Evolutionary conservation across 2,113 vertebrate species (phyloP).

Genomic region (Ciconia boyciana): DNA sequence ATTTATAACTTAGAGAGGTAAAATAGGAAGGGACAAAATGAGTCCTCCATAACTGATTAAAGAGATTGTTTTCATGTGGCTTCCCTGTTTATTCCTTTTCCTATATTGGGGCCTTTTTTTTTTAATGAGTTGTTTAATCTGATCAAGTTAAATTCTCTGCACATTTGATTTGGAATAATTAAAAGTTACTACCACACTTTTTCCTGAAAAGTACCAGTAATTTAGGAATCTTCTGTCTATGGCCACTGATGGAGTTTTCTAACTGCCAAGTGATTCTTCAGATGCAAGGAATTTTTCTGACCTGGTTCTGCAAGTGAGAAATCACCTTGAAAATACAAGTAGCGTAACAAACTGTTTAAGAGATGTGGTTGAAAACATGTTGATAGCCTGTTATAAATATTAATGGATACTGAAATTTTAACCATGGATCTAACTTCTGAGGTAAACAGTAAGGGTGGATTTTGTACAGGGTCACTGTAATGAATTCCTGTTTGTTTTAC

Average conservation of each 20-base stretch:
- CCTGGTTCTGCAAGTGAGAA: background rate
- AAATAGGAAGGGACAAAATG: background rate
- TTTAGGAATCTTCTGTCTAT: background rate
- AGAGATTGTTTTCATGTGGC: background rate
- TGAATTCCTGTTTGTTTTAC: background rate
- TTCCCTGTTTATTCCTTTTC: background rate
- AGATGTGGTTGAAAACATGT: background rate
- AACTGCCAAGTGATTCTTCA: background rate
- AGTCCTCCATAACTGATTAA: background rate
- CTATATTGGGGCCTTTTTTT: background rate
- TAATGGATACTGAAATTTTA: background rate
- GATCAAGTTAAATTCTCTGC: background rate
- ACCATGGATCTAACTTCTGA: background rate
- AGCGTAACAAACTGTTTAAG: background rate
- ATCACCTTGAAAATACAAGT: slow-evolving; percentile 26
- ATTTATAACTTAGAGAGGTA: background rate
- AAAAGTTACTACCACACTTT: background rate
- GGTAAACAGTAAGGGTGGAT: background rate
- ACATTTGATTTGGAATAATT: background rate
- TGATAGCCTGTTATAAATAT: slow-evolving; percentile 17
- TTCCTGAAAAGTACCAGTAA: background rate
- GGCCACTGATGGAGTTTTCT: background rate
- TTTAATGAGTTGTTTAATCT: background rate
- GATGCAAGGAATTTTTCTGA: background rate
- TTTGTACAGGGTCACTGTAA: background rate